Conservation (phyloP, 2,888 invertebrate species). For the Xestia rhomboidea region DNA sequence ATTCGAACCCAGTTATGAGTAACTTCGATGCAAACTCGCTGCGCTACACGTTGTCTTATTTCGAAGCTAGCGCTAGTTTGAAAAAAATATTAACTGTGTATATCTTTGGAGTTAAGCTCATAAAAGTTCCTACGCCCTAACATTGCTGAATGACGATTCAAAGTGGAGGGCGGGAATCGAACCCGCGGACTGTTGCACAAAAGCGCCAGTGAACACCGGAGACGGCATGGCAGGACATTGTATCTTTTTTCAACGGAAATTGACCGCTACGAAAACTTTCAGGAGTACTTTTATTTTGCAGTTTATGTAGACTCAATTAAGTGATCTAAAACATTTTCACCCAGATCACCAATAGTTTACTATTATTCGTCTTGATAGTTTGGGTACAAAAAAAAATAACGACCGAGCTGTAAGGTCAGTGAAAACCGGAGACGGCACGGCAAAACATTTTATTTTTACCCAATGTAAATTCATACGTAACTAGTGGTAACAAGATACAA, state of each 20-base stretch:
- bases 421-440: background rate
- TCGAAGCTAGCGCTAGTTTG: background rate
- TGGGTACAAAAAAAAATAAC: no score
- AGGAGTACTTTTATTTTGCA: no score
- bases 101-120: background rate
- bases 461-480: background rate
- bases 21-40: background rate
- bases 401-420: background rate
- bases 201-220: no score
- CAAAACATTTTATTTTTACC: background rate
- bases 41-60: background rate
- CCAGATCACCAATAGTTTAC: no score
- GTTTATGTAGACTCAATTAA: no score
- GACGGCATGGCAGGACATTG: no score
- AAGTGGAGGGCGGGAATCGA: background rate
- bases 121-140: background rate
- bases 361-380: no score
- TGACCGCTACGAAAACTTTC: background rate
- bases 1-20: slow-evolving; percentile 38
- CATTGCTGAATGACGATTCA: background rate
- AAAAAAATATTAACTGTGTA: background rate
- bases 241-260: background rate
- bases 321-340: no score
- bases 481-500: background rate
- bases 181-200: background rate